A percentile compares a stretch with the other conserved stretches of the same genome.
phyloP scores from a whole-genome alignment of 2,888 invertebrate genomes.

The Ochropacha duplaris region DNA sequence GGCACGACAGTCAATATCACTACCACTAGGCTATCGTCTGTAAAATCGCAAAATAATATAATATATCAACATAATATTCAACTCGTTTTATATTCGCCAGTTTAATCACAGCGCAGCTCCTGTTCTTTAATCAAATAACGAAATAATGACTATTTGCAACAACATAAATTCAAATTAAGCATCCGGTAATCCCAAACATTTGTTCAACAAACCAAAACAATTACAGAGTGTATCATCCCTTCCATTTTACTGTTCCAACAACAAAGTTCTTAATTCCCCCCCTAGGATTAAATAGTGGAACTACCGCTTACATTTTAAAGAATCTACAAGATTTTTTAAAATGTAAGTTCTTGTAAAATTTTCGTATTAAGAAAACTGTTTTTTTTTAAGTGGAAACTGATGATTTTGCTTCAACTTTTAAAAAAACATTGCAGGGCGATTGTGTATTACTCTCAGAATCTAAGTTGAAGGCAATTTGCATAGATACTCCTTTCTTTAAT shows the following conservation, averaged over 20 bases:
- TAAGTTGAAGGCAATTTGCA: too few relatives aligned
- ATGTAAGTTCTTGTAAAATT: not conserved
- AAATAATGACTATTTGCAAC: not conserved
- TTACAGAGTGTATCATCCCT: conserved; percentile 1
- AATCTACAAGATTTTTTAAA: not conserved
- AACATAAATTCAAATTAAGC: not conserved
- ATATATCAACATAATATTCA: too few relatives aligned
- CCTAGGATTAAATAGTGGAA: not conserved
- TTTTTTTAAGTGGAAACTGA: too few relatives aligned
- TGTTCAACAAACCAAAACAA: conserved; percentile 6
- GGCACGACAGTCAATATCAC: too few relatives aligned
- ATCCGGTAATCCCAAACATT: not conserved
- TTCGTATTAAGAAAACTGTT: not conserved
- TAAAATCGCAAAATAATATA: too few relatives aligned
- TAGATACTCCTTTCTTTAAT: too few relatives aligned
- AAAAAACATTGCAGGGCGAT: too few relatives aligned
- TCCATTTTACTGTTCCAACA: not conserved
- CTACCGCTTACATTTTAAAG: not conserved
- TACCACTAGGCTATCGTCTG: too few relatives aligned
- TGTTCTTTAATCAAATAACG: not conserved
- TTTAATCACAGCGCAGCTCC: too few relatives aligned
- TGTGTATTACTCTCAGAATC: too few relatives aligned
- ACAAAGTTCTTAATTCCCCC: not conserved
- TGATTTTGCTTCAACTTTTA: too few relatives aligned
- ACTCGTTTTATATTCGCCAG: too few relatives aligned